Evolutionary conservation across 1,140 invertebrate species (phyloP), one percentile per base, ranked within the genome.

Genomic region (Rhagoletis pomonella): DNA sequence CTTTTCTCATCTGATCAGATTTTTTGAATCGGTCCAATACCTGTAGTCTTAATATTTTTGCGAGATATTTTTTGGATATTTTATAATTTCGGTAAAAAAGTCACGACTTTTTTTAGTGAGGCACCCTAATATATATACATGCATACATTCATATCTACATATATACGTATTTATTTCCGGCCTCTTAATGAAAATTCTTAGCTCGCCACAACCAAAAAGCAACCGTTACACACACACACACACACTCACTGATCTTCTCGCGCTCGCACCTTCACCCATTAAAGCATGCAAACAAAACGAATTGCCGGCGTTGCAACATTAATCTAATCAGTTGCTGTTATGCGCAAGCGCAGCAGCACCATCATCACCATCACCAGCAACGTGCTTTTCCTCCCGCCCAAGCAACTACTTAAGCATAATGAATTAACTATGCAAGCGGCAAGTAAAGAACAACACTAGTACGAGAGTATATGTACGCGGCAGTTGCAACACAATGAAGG

Each of bases 101-200:
- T 1, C 29, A 29, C 29, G 29, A 29, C 29, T 29, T 29, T 29
- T 29, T 29, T 29, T 29, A 29, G 29, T 29, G 29, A 29, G 29
- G 29, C 29, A 1, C 29, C 29, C 29, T 29, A 29, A 29, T 29
- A 29, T 29, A 29, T 1, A 29, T 29, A 29, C 29, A 29, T 29
- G 29, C 29, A 29, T 29, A 29, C 29, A 29, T 29, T 29, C 29
- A 29, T 29, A 29, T 29, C 29, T 29, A 29, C 29, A 29, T 29
- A 29, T 29, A 29, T 29, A 14, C 12, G n/a, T 14, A 62, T n/a
- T 29, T 7, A 55, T 55, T 81, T 81, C 17, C 55, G 73, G 73
- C n/a, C 55, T 81, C 47, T 81, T 81, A 81, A 81, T 81, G 73
- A 81, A 81, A 81, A 55, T 81, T 81, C 73, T 17, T 12, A 19